Evolutionary conservation across 2,888 invertebrate species (phyloP).

Genomic region (Polyploca ridens): DNA sequence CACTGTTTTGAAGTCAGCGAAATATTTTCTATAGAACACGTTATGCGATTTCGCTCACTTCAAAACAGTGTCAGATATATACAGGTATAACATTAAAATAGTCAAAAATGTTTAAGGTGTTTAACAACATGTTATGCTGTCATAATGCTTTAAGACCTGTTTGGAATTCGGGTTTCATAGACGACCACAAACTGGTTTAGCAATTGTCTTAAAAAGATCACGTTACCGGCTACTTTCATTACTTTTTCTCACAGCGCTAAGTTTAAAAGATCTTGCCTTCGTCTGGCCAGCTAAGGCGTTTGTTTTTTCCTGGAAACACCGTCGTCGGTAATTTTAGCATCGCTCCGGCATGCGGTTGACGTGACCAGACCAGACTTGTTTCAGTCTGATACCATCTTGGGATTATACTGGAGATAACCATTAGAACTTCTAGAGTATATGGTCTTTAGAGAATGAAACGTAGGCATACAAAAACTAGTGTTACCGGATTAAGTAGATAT

Average conservation of each 20-base stretch:
- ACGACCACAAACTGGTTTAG: neutral
- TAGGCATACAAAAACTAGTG: too few species aligned
- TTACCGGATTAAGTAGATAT: too few species aligned
- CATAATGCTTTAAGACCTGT: neutral
- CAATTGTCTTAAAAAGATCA: neutral
- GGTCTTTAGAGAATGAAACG: neutral
- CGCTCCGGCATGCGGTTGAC: slow-evolving; percentile 5
- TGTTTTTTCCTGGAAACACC: slow-evolving; percentile 1
- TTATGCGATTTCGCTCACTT: too few species aligned
- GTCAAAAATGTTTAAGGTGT: neutral
- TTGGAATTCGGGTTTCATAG: neutral
- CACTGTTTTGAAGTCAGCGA: too few species aligned
- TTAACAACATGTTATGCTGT: neutral
- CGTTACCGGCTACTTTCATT: neutral
- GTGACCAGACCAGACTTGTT: slow-evolving; percentile 2
- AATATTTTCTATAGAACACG: too few species aligned
- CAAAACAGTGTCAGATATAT: too few species aligned
- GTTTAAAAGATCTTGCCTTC: neutral
- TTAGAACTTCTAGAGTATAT: neutral
- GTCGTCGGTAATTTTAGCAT: slow-evolving; percentile 3
- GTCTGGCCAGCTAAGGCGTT: neutral
- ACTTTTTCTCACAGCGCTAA: neutral
- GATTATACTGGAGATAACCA: neutral
- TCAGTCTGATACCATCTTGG: neutral
- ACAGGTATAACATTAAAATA: neutral